A percentile compares a stretch with the other conserved stretches of the same genome.
Evolutionary conservation across 2,113 vertebrate species (phyloP).

Genomic region (Sylvia atricapilla): DNA sequence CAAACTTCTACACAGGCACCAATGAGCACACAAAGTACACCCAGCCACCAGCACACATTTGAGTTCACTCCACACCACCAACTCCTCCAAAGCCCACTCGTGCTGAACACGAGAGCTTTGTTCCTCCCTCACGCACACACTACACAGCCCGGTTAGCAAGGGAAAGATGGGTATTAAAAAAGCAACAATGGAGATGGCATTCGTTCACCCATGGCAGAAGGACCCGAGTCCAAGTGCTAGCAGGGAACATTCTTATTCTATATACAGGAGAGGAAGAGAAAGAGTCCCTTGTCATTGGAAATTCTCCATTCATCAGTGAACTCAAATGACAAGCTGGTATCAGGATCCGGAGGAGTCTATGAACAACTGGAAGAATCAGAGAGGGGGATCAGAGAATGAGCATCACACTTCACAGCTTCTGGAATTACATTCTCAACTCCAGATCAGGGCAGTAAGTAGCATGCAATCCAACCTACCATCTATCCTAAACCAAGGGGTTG

Average conservation of each 20-base stretch:
- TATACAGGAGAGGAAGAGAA: conserved; percentile 67
- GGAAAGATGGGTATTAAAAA: conserved; percentile 50
- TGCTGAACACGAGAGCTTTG: neutral
- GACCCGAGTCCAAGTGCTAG: conserved; percentile 49
- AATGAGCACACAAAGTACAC: neutral
- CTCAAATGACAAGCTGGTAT: conserved; percentile 52
- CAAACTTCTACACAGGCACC: neutral
- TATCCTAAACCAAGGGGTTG: neutral
- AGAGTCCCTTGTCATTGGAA: conserved; percentile 65
- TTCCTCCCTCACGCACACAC: neutral
- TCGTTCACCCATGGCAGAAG: conserved; percentile 64
- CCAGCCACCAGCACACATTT: neutral
- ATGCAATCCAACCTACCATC: conserved; percentile 21
- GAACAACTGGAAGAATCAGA: conserved; percentile 59
- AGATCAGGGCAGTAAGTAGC: conserved; percentile 26
- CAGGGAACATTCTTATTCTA: conserved; percentile 71
- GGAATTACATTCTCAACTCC: conserved; percentile 43
- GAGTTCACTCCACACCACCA: neutral
- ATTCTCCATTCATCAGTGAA: conserved; percentile 52
- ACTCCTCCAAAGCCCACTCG: neutral
- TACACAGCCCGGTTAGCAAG: neutral
- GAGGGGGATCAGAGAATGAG: conserved; percentile 45
- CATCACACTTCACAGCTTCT: conserved; percentile 33
- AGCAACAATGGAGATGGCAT: conserved; percentile 62
- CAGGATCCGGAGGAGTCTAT: conserved; percentile 45